Percentiles rank a stretch among this genome's conserved stretches.
Evolutionary conservation across 1,140 invertebrate species (phyloP).

Genomic region (Chrysomallon squamiferum): DNA sequence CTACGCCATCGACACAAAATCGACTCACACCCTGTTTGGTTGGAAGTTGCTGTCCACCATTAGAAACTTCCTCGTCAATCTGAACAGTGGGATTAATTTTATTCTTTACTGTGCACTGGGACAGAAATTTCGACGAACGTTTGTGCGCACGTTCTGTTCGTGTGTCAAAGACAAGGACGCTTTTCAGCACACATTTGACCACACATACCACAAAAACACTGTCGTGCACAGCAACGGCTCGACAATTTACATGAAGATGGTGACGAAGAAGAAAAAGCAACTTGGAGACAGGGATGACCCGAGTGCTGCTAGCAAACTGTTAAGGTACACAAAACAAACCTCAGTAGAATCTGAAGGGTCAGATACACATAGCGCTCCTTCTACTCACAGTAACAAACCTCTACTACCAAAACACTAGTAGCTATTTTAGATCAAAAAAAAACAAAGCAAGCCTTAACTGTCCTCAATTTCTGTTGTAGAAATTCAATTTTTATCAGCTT

Average conservation of each 20-base stretch:
- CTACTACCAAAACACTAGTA: too few relatives aligned
- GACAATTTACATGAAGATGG: conserved; percentile 10
- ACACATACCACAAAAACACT: conserved; percentile 9
- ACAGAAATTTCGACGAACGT: conserved; percentile 91
- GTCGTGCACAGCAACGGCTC: conserved; percentile 8
- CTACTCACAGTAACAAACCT: too few relatives aligned
- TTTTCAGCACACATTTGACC: conserved; percentile 46
- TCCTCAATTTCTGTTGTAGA: too few relatives aligned
- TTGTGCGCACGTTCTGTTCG: conserved; percentile 84
- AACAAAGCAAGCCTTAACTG: too few relatives aligned
- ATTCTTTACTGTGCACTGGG: conserved; percentile 97
- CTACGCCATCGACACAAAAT: conserved; percentile 49
- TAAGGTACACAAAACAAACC: too few relatives aligned
- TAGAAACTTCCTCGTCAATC: conserved; percentile 89
- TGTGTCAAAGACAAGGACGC: conserved; percentile 23
- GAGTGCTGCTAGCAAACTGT: too few relatives aligned
- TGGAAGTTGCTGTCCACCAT: conserved; percentile 52
- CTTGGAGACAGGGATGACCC: too few relatives aligned
- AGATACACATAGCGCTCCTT: too few relatives aligned
- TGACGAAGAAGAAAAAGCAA: conserved; percentile 7
- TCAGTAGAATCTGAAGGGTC: too few relatives aligned
- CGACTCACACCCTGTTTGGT: conserved; percentile 19
- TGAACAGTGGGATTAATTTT: conserved; percentile 97
- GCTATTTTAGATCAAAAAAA: too few relatives aligned
- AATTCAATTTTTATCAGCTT: too few relatives aligned